These are phyloP conservation scores for Bubo bubo DNA, from an alignment of 2,113 vertebrate genomes.

Conservation along the genomic window DNA sequence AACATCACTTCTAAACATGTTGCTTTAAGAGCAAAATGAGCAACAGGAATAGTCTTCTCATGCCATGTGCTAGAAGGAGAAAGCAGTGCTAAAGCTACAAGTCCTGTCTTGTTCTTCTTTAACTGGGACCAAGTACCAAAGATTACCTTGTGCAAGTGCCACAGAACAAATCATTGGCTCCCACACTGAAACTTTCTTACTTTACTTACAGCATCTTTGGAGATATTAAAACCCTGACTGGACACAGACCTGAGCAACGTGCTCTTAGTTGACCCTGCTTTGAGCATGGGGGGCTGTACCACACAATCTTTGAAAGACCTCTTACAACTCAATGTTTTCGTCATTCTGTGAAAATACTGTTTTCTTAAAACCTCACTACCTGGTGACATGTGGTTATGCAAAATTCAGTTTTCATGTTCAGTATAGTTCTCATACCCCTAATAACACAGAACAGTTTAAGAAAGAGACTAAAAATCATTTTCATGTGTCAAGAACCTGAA, in stretches of 20 bases:
- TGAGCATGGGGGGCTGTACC: fast-evolving
- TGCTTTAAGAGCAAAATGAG: not conserved
- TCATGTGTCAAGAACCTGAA: not conserved
- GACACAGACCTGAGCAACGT: not conserved
- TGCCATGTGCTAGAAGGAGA: not conserved
- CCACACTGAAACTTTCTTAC: not conserved
- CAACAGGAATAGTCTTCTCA: not conserved
- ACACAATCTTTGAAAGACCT: not conserved
- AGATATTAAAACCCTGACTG: not conserved
- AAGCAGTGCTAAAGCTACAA: not conserved
- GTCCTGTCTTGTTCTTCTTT: not conserved
- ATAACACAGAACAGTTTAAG: not conserved
- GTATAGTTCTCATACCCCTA: not conserved
- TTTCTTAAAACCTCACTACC: not conserved
- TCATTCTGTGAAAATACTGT: not conserved
- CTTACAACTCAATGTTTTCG: not conserved
- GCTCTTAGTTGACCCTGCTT: not conserved
- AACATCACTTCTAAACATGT: not conserved
- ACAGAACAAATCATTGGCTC: not conserved
- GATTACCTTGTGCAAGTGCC: not conserved
- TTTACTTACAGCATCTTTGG: not conserved
- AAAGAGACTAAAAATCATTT: not conserved
- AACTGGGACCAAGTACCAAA: not conserved
- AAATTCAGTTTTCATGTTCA: not conserved
- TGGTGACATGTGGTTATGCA: not conserved